phyloP scores from a whole-genome alignment of 2,888 invertebrate genomes.

The Drosophila vallismaia region DNA sequence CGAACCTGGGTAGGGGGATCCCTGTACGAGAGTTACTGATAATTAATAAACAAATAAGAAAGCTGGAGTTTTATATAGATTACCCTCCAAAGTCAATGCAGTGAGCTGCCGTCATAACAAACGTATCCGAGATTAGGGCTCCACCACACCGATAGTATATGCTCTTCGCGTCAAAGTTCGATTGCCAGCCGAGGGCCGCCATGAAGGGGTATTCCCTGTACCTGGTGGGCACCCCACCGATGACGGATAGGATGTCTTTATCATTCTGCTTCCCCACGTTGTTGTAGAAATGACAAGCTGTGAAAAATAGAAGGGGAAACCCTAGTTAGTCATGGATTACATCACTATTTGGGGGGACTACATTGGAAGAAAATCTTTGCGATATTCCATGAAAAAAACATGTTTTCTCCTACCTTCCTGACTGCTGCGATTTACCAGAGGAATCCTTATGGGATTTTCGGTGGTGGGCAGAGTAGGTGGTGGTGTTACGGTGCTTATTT shows the following conservation, averaged over 20 bases:
- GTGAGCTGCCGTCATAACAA: slow-evolving; percentile 79
- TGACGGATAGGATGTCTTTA: slow-evolving; percentile 2
- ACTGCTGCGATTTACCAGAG: slow-evolving; percentile 51
- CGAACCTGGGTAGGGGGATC: slow-evolving; percentile 55
- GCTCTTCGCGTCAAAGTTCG: slow-evolving; percentile 37
- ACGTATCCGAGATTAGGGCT: slow-evolving; percentile 62
- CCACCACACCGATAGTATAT: slow-evolving; percentile 79
- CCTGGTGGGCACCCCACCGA: slow-evolving; percentile 45
- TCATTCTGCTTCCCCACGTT: slow-evolving; percentile 14
- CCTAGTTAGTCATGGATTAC: slow-evolving; percentile 18
- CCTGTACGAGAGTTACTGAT: neutral
- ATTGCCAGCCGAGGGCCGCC: slow-evolving; percentile 74
- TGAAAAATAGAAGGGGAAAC: neutral
- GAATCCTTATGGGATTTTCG: neutral
- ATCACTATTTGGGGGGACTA: neutral
- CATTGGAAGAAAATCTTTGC: neutral
- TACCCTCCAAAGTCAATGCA: slow-evolving; percentile 64
- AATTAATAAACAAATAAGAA: neutral
- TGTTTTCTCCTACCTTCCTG: slow-evolving; percentile 50
- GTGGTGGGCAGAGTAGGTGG: slow-evolving; percentile 17
- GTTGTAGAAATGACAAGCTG: slow-evolving; percentile 33
- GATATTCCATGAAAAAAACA: neutral
- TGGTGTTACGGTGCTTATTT: neutral
- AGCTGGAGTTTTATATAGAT: neutral
- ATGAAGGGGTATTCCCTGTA: slow-evolving; percentile 59